Evolutionary conservation across 2,888 invertebrate species (phyloP).

Genomic region (Synergus umbraculus): DNA sequence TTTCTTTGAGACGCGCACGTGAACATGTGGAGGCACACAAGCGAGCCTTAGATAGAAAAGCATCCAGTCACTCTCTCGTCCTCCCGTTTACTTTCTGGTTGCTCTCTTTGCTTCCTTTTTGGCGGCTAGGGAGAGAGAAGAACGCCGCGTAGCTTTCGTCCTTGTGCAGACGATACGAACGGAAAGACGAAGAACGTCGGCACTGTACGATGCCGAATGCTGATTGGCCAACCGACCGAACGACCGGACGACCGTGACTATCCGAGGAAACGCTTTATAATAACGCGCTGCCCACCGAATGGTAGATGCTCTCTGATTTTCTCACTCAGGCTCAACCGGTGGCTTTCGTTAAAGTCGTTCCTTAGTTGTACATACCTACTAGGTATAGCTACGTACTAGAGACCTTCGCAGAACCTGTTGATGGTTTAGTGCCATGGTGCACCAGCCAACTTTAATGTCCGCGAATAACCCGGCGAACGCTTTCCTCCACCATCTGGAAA

Average conservation of each 20-base stretch:
- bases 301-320: conserved; percentile 61
- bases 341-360: conserved; percentile 57
- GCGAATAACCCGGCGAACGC: conserved; percentile 18
- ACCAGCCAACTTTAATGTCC: conserved; percentile 33
- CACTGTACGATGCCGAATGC: conserved; percentile 56
- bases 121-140: conserved; percentile 35
- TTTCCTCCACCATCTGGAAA: conserved; percentile 37
- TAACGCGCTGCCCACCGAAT: conserved; percentile 58
- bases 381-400: conserved; percentile 43
- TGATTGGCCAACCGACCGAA: conserved; percentile 57
- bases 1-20: not conserved
- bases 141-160: conserved; percentile 48
- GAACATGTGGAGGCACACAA: not conserved
- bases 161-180: conserved; percentile 57
- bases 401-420: conserved; percentile 62
- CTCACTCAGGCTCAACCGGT: conserved; percentile 59
- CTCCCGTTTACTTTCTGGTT: conserved; percentile 21
- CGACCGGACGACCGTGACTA: conserved; percentile 54
- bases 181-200: conserved; percentile 46
- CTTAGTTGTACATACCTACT: conserved; percentile 42
- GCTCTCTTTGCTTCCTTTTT: conserved; percentile 38
- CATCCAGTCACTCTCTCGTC: conserved; percentile 36
- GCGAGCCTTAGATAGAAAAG: conserved; percentile 26
- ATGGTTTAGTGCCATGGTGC: conserved; percentile 56
- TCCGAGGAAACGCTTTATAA: conserved; percentile 56